Evolutionary conservation across 2,888 invertebrate species (phyloP).

Genomic region (Dione juno): DNA sequence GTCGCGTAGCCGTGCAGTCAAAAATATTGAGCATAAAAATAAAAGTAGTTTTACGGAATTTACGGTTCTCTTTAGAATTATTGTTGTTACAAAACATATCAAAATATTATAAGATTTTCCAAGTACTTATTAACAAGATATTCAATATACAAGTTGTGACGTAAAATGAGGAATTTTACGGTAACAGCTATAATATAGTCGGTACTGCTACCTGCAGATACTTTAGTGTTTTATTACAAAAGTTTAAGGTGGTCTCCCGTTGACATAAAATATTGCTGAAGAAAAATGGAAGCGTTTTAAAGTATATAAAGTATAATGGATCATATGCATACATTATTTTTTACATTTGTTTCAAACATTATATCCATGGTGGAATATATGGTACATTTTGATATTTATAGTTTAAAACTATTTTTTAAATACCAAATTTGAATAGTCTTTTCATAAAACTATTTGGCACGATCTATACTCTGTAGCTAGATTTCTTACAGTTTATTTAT

Average conservation of each 20-base stretch:
- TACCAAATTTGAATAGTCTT: no score
- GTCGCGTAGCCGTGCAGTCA: neutral
- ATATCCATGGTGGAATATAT: neutral
- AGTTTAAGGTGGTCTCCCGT: slow-evolving; percentile 6
- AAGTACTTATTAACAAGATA: neutral
- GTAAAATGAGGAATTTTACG: neutral
- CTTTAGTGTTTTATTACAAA: slow-evolving; percentile 11
- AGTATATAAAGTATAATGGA: neutral
- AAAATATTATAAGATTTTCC: no score
- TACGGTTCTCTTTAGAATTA: neutral
- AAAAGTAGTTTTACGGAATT: neutral
- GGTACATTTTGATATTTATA: no score
- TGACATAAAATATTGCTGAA: slow-evolving; percentile 14
- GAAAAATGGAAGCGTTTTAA: slow-evolving; percentile 9
- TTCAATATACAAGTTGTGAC: neutral
- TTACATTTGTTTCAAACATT: no score
- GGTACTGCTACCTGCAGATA: neutral
- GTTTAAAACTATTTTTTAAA: no score
- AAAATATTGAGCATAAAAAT: neutral
- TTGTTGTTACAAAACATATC: neutral
- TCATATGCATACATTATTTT: neutral
- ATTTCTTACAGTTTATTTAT: no score
- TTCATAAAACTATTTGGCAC: no score
- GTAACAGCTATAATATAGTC: neutral
- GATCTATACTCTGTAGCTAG: no score